These are phyloP conservation scores for Mythimna impura DNA, from an alignment of 2,888 invertebrate genomes.

Conservation along the genomic window DNA sequence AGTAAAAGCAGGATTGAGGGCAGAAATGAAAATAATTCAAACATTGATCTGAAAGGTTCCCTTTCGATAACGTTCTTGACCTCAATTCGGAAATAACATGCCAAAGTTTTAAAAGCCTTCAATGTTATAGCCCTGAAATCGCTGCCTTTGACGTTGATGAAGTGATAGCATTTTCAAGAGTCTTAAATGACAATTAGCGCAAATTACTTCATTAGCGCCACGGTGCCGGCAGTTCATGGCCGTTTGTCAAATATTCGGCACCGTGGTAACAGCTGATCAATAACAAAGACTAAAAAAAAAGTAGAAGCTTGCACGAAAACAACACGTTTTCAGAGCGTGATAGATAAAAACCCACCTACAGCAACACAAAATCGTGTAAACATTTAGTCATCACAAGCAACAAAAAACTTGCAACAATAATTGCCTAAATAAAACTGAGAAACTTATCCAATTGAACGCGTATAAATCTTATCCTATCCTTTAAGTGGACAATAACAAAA, in stretches of 20 bases:
- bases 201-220: conserved; percentile 28
- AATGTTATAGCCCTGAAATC: conserved; percentile 3
- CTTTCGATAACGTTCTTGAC: background rate
- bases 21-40: too few relatives aligned
- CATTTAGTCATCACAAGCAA: conserved; percentile 40
- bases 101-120: conserved; percentile 4
- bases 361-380: conserved; percentile 44
- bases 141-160: conserved; percentile 25
- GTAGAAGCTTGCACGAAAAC: conserved; percentile 44
- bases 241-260: conserved; percentile 42
- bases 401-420: conserved; percentile 31
- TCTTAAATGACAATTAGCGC: conserved; percentile 41
- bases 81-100: background rate
- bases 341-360: conserved; percentile 61
- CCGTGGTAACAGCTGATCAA: conserved; percentile 58
- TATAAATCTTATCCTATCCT: conserved; percentile 49
- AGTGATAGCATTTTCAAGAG: conserved; percentile 38
- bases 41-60: background rate
- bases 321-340: conserved; percentile 58
- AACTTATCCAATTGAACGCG: conserved; percentile 44
- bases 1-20: background rate
- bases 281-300: conserved; percentile 47
- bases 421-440: conserved; percentile 38
- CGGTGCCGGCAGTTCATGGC: conserved; percentile 54
- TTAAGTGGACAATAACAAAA: conserved; percentile 68